These are phyloP conservation scores for Cariama cristata DNA, from an alignment of 2,113 vertebrate species.

Conservation along the genomic window DNA sequence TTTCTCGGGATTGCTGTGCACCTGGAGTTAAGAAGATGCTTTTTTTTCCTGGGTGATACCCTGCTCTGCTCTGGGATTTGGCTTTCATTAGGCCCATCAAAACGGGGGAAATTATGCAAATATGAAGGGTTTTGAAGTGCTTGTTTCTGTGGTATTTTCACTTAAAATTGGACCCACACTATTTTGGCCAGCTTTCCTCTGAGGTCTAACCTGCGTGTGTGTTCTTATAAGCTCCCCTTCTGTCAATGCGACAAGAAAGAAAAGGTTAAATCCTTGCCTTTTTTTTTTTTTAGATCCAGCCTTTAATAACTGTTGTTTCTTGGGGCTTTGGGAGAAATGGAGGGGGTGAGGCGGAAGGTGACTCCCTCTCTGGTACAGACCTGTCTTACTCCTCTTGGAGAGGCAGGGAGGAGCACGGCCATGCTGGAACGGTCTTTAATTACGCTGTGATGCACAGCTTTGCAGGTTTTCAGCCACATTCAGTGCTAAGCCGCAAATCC, in stretches of 20 bases:
- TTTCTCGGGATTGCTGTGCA: neutral
- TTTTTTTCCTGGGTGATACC: neutral
- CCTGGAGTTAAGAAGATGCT: neutral
- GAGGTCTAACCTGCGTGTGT: neutral
- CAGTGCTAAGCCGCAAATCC: neutral
- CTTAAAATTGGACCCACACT: neutral
- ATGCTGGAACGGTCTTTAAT: fast-evolving
- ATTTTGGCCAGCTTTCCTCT: neutral
- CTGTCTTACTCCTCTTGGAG: neutral
- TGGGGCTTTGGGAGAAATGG: neutral
- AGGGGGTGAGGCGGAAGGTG: neutral
- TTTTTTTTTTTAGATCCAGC: neutral
- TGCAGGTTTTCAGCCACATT: neutral
- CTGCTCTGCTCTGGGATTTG: neutral
- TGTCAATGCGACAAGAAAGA: neutral
- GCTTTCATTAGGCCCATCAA: neutral
- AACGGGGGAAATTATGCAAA: neutral
- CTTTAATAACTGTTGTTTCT: neutral
- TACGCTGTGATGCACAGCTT: neutral
- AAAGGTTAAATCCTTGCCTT: neutral
- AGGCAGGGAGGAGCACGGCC: neutral
- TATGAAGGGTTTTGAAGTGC: neutral
- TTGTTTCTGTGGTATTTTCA: neutral
- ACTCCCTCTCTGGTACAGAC: neutral
- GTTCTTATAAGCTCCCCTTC: neutral